These are phyloP conservation scores for Malurus cyaneus DNA, from an alignment of 2,113 vertebrate species.

Conservation along the genomic window DNA sequence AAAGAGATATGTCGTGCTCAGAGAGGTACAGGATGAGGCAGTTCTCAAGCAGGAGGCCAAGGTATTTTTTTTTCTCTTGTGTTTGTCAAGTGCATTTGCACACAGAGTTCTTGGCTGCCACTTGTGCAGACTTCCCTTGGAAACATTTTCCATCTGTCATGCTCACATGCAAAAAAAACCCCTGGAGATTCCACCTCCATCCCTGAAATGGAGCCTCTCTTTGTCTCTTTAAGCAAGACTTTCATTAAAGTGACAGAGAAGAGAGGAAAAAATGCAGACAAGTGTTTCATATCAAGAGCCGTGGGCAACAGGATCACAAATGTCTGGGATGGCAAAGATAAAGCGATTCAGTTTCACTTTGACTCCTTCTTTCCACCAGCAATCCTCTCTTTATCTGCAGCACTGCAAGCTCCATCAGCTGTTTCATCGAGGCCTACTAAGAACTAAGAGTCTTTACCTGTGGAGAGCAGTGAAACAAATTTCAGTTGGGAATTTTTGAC, in stretches of 20 bases:
- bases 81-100: conserved; percentile 35
- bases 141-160: conserved; percentile 44
- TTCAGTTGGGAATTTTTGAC: not conserved
- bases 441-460: not conserved
- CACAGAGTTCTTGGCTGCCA: conserved; percentile 11
- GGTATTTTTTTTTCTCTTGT: not conserved
- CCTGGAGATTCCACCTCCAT: not conserved
- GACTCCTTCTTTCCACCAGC: not conserved
- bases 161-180: not conserved
- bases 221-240: conserved; percentile 9
- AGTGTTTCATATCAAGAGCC: not conserved
- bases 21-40: not conserved
- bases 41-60: not conserved
- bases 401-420: not conserved
- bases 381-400: not conserved
- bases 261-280: not conserved
- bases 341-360: not conserved
- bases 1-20: not conserved
- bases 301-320: not conserved
- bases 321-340: not conserved
- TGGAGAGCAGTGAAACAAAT: not conserved
- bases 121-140: conserved; percentile 17
- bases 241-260: not conserved
- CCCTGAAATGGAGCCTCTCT: not conserved
- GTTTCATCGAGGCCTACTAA: not conserved